A percentile compares a stretch with the other conserved stretches of the same genome.
Conservation (phyloP, 2,888 invertebrate species). For the Troglohyphantes excavatus region DNA sequence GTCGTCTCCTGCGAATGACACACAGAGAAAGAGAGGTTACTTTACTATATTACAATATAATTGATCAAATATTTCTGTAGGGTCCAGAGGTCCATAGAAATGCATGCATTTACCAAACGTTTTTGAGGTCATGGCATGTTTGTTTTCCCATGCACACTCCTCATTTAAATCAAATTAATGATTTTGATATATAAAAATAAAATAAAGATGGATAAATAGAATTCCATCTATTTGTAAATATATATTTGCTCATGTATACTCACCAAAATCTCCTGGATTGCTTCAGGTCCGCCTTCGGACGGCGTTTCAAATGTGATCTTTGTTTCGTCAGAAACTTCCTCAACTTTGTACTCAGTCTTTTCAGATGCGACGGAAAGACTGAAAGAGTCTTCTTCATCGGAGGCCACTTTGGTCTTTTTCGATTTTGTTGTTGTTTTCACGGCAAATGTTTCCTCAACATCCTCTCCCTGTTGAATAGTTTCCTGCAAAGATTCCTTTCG, state of each 20-base stretch:
- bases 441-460: slow-evolving; percentile 77
- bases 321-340: slow-evolving; percentile 73
- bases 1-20: slow-evolving; percentile 88
- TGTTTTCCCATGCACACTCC: too few relatives aligned
- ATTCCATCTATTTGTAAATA: too few relatives aligned
- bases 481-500: slow-evolving; percentile 63
- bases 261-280: slow-evolving; percentile 60
- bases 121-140: too few relatives aligned
- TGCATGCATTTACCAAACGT: too few relatives aligned
- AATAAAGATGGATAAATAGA: too few relatives aligned
- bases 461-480: slow-evolving; percentile 70
- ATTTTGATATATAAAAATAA: too few relatives aligned
- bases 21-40: too few relatives aligned
- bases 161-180: too few relatives aligned
- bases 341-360: slow-evolving; percentile 70
- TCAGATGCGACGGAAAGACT: slow-evolving; percentile 70
- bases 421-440: slow-evolving; percentile 58
- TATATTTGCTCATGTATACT: slow-evolving; percentile 19
- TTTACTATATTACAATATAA: background rate
- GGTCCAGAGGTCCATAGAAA: too few relatives aligned
- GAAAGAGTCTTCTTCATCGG: slow-evolving; percentile 82
- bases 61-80: background rate
- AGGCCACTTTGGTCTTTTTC: slow-evolving; percentile 82
- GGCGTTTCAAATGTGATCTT: slow-evolving; percentile 52
- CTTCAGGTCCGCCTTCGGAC: slow-evolving; percentile 56